These are phyloP conservation scores for Hypolimnas misippus DNA, from an alignment of 2,888 invertebrate species.

Conservation along the genomic window DNA sequence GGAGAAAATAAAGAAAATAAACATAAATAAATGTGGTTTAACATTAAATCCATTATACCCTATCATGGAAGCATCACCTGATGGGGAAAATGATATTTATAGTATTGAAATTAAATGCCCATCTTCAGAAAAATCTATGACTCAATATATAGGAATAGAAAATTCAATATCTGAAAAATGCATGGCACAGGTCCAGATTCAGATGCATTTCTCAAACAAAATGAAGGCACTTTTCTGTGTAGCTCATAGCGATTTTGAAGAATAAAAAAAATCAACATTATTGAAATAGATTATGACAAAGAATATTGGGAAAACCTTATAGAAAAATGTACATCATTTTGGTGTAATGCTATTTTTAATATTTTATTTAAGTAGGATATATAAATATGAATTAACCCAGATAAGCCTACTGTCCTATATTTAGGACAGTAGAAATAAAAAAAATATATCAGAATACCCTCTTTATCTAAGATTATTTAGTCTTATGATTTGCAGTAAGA, in stretches of 20 bases:
- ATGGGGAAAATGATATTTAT: background rate
- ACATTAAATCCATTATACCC: background rate
- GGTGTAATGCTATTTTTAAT: background rate
- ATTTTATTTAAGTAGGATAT: background rate
- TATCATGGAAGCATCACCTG: background rate
- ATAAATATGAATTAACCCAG: too few relatives aligned
- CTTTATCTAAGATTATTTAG: constrained; percentile 15
- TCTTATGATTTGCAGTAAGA: constrained; percentile 14
- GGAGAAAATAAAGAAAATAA: too few relatives aligned
- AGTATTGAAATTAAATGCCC: background rate
- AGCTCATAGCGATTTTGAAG: background rate
- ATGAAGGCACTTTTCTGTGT: background rate
- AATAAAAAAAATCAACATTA: too few relatives aligned
- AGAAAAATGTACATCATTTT: background rate
- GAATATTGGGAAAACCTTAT: background rate
- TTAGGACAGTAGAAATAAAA: constrained; percentile 5
- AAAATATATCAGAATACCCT: constrained; percentile 12
- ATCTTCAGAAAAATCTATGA: background rate
- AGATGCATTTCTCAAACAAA: background rate
- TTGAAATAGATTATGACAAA: background rate
- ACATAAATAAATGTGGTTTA: background rate
- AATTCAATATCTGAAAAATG: background rate
- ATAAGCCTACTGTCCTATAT: background rate
- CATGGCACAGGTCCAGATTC: background rate
- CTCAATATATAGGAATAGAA: background rate